Base-by-base conservation (phyloP, 1,140 invertebrate species). In the Sinonovacula constricta region DNA sequence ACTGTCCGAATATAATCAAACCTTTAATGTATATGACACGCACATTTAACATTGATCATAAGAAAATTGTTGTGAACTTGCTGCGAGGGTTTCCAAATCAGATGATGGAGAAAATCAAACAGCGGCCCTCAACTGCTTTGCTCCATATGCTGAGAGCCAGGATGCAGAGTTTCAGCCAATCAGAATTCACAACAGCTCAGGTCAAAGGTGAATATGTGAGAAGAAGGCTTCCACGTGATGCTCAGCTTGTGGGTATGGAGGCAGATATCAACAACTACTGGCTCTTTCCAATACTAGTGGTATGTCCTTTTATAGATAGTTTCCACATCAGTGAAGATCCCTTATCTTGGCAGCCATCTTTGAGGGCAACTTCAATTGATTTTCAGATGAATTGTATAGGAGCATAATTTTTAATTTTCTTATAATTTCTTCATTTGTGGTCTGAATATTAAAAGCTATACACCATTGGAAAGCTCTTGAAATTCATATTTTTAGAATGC, bases 241-340 rank as follows among this genome's bases (percentile, higher is more conserved):
- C 90, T 22, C 83, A 85, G 2, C n/a, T 85, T 24, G 87, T 91
- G n/a, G 91, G 91, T 10, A 67, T 53, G 15, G 79, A 85, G 31
- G 84, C 86, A 4, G 45, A 84, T 12, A 60, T 87, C 10, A 90
- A 88, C 36, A 90, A 90, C 59, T 90, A 87, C 68, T 91, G 91
- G 91, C 83, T 91, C 30, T 91, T 90, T 82, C 91, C 91, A 14
- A 86, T 91, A 59, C 39, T 91, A 34, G 88, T 89, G 74, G 90
- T 91, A 84, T 86, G 90, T 45, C 18, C 39, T 45, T 45, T 10
- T 45, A 45, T 45, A 45, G 7, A 45, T 45, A 45, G 7, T 45
- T 45, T 45, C 18, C 18, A 45, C n/a, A n/a, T n/a, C n/a, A n/a
- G n/a, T n/a, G n/a, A n/a, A n/a, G n/a, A n/a, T n/a, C n/a, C n/a